Percentiles rank a stretch among this genome's conserved stretches.
phyloP scores from a whole-genome alignment of 2,888 invertebrate species.

The Sphecodes monilicornis region DNA sequence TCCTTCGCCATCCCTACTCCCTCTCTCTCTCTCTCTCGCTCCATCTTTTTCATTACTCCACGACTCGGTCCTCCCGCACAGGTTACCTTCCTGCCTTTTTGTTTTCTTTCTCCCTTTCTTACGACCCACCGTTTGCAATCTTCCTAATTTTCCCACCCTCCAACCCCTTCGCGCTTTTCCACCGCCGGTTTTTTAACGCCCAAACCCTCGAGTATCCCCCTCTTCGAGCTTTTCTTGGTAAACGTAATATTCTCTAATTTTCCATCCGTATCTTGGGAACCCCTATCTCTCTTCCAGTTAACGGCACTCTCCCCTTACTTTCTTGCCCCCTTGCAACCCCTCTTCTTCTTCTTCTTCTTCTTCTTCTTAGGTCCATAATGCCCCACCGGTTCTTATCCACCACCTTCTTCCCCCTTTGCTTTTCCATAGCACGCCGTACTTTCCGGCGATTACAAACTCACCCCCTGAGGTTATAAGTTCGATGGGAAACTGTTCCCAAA shows the following conservation, averaged over 20 bases:
- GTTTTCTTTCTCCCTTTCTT: constrained; percentile 8
- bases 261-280: constrained; percentile 10
- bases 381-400: background rate
- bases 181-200: background rate
- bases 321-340: background rate
- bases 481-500: background rate
- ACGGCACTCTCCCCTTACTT: background rate
- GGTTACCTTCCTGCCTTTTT: background rate
- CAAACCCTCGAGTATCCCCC: background rate
- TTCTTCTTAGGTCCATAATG: constrained; percentile 4
- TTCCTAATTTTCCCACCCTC: background rate
- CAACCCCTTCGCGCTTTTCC: background rate
- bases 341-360: background rate
- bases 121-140: background rate
- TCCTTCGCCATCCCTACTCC: background rate
- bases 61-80: background rate
- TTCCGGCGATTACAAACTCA: background rate
- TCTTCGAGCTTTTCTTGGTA: background rate
- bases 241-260: constrained; percentile 5
- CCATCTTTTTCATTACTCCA: background rate
- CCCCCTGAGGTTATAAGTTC: background rate
- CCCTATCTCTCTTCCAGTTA: background rate
- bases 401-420: background rate
- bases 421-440: too few relatives aligned
- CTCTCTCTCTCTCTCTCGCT: background rate